Base-by-base conservation (phyloP, 2,113 vertebrate species). In the Dendrocopos noguchii region DNA sequence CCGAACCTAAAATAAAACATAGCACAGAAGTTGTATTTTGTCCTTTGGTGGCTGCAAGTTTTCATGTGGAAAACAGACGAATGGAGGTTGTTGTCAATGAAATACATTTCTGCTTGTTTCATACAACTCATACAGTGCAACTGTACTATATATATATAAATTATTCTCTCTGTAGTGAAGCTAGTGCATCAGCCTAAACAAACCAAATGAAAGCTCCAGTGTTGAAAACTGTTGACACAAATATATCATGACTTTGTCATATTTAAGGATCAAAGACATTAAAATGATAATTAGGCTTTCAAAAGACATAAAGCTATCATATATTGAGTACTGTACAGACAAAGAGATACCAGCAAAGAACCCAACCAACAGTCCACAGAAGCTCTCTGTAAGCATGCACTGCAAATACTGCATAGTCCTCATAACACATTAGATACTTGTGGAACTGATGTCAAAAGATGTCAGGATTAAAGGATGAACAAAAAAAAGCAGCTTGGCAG, bases 1-100 rank as follows among this genome's bases (percentile, higher is more conserved):
- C 74, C 98, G 97, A 66, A 99, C 98, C 98, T 99, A 75, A 83
- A 97, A 95, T 10, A 90, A 95, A 88, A 88, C 42, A 52, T 1
- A 94, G 63, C 22, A 57, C 0, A 9, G 12, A 66, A 56, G 28
- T 56, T 64, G 33, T 18, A 19, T 53, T 89, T 81, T 63, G 20
- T 42, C 61, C 47, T 65, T 10, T 21, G 42, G 29, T 28, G 31
- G 44, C 12, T 0, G 0, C 0, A 0, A 52, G 22, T 57, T 88
- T 86, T 84, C 78, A 61, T 0, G 0, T 36, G 29, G 20, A 6
- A 22, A 91, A 22, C 28, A 75, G 53, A 64, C 56, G 21, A 74
- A 56, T 6, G 4, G 13, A 81, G 4, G 6, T 36, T 81, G 12
- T 55, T 74, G 42, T 33, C 34, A 61, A 5, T 16, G 57, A 95